Evolutionary conservation across 1,140 invertebrate genomes (phyloP), one percentile per base, ranked within the genome.

Genomic region (Euwallacea fornicatus): DNA sequence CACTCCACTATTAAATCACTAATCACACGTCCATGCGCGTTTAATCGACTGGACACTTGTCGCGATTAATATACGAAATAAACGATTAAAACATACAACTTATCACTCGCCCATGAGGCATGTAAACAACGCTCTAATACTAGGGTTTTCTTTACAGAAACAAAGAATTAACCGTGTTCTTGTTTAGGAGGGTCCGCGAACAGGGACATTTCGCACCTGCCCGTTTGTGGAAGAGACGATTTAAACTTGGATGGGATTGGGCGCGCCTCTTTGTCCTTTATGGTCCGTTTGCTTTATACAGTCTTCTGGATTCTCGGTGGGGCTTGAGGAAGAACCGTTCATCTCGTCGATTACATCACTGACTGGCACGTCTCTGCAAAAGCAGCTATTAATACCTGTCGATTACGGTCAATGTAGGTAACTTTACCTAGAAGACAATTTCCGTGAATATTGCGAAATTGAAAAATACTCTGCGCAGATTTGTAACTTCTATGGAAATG

Each of bases 231-330:
- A 11, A 10, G 46, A 50, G 46, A 13, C 2, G n/a, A 55, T 59
- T 62, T 69, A 69, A 6, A 33, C 53, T 16, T 53, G 41, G 8
- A 70, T 42, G 44, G 58, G 66, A 47, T 9, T 66, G 21, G 78
- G 79, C 33, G 74, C 80, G 62, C 81, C 80, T 15, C 79, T 79
- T 73, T 81, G 80, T 46, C 80, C 80, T 15, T 79, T 74, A 68
- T 81, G 79, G 63, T 80, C 78, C 7, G 73, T 54, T 33, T 58
- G 69, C 47, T 77, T 74, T 21, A 47, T 61, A 47, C 73, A 75
- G 69, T 79, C 77, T 76, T 80, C 74, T 46, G 50, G 60, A 70
- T 73, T 69, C 63, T 75, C 70, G 16, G 53, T 67, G 63, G 71
- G 56, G n/a, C 64, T 72, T 42, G 60, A 59, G 42, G 75, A 43